These are phyloP conservation scores for Thinocorus orbignyianus DNA, from an alignment of 2,113 vertebrate species.

Conservation along the genomic window DNA sequence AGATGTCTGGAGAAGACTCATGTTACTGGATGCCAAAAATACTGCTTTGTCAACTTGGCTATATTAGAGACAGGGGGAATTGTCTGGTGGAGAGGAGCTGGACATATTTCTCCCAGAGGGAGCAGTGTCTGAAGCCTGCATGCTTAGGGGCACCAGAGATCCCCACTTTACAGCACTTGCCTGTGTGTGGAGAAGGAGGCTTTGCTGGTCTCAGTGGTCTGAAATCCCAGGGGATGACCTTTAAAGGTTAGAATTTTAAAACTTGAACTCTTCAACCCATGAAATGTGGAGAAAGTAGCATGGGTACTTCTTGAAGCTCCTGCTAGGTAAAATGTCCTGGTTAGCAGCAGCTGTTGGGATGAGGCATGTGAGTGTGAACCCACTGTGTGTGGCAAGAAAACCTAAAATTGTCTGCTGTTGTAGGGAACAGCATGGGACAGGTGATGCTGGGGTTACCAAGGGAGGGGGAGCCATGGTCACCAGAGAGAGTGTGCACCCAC, in stretches of 20 bases:
- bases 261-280: neutral
- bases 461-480: neutral
- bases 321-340: rapidly evolving
- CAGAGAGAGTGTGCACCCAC: rapidly evolving
- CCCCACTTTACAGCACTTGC: neutral
- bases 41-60: neutral
- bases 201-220: neutral
- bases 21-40: rapidly evolving
- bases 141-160: neutral
- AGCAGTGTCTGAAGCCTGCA: rapidly evolving
- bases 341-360: neutral
- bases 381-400: neutral
- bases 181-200: neutral
- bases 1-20: neutral
- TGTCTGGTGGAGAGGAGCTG: neutral
- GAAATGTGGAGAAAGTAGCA: neutral
- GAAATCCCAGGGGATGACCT: neutral
- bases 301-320: neutral
- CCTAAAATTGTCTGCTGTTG: neutral
- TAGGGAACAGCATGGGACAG: neutral
- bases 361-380: rapidly evolving
- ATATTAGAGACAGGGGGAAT: neutral
- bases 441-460: rapidly evolving
- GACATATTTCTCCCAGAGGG: neutral
- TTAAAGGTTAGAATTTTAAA: neutral